Conservation (phyloP, 2,113 vertebrate genomes). For the Poeciliopsis prolifica region DNA sequence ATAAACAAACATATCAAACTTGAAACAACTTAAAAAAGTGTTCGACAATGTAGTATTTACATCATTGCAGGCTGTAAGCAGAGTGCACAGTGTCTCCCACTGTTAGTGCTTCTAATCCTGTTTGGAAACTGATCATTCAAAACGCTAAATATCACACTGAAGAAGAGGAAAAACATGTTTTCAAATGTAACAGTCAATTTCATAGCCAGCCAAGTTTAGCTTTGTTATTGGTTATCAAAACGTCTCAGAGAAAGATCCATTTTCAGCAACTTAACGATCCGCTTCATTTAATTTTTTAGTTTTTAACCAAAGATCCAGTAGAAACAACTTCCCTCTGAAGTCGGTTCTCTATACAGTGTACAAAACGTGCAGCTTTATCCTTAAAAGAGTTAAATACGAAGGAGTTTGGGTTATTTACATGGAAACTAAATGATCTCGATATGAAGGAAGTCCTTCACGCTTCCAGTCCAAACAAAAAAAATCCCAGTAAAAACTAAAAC, state of each 20-base stretch:
- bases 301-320: slow-evolving; percentile 71
- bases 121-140: slow-evolving; percentile 69
- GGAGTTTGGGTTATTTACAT: slow-evolving; percentile 75
- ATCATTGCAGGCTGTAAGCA: slow-evolving; percentile 70
- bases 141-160: slow-evolving; percentile 65
- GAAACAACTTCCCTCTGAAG: slow-evolving; percentile 68
- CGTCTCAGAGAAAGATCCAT: slow-evolving; percentile 66
- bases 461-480: slow-evolving; percentile 47
- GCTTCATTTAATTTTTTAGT: slow-evolving; percentile 41
- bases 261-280: slow-evolving; percentile 54
- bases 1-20: slow-evolving; percentile 63
- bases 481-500: slow-evolving; percentile 53
- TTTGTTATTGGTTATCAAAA: slow-evolving; percentile 76
- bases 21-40: slow-evolving; percentile 62
- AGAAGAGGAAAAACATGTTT: slow-evolving; percentile 25
- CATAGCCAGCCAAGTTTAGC: slow-evolving; percentile 74
- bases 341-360: slow-evolving; percentile 77
- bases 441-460: slow-evolving; percentile 68
- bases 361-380: slow-evolving; percentile 76
- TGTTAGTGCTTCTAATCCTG: slow-evolving; percentile 69
- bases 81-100: slow-evolving; percentile 69
- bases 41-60: slow-evolving; percentile 69
- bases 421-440: slow-evolving; percentile 63
- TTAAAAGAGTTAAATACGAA: slow-evolving; percentile 72
- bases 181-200: slow-evolving; percentile 80